Evolutionary conservation across 2,113 vertebrate species (phyloP), one percentile per base, ranked within the genome.

Genomic region (Nesoenas mayeri): DNA sequence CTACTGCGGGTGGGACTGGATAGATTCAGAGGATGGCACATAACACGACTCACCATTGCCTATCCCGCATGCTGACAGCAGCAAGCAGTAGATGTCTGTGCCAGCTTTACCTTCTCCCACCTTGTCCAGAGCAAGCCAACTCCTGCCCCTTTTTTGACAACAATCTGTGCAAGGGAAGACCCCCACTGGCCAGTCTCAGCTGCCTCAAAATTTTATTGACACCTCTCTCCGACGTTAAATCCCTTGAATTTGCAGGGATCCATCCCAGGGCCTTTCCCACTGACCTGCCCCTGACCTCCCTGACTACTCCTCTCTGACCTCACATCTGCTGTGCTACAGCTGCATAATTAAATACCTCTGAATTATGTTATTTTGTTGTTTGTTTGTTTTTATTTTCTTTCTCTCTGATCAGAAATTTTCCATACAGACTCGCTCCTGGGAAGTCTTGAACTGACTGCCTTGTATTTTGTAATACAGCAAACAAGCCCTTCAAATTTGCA

Each of bases 271-370:
- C 19, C 13, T 40, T 72, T 82, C 29, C 50, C 50, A 48, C 3
- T 26, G 13, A 79, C 34, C 22, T 32, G 24, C 1, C 5, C 17
- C 9, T 1, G 1, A 16, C 4, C 3, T 15, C 6, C 10, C 26
- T 26, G 18, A 38, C 22, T 70, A 28, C 22, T 86, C 47, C 24
- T 73, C 32, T 64, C 40, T 57, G 21, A 67, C 11, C 62, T 15
- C 47, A 65, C 15, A 85, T 65, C 34, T 74, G 60, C 47, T 66
- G 9, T 57, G n/a, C 25, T 60, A 53, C 32, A 88, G 8, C 6
- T 66, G 29, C 54, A 34, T 47, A 44, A 64, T 2, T 73, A 31
- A 73, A 73, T 50, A 20, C 3, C 31, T 47, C 15, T 29, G 26
- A 38, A 19, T n/a, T 0, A 25, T 50, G 79, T 83, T 14, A 15